These are phyloP conservation scores for Mastomys natalensis DNA, from an alignment of 2,113 vertebrate genomes.

Conservation along the genomic window DNA sequence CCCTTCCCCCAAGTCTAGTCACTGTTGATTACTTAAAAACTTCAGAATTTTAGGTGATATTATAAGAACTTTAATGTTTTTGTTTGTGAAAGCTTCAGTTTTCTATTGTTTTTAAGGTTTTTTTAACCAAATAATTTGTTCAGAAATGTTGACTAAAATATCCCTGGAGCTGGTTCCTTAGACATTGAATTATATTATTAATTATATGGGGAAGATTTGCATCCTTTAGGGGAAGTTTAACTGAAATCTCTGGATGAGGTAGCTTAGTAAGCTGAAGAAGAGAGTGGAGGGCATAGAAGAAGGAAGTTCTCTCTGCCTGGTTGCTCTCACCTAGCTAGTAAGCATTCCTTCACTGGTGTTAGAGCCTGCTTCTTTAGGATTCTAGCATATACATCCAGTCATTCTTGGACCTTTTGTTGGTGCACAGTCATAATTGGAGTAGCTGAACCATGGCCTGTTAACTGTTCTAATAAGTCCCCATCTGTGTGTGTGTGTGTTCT, in stretches of 20 bases:
- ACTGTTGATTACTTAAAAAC: neutral
- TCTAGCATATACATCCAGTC: neutral
- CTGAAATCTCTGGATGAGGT: neutral
- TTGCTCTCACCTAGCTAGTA: neutral
- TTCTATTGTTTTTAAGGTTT: neutral
- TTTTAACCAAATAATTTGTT: neutral
- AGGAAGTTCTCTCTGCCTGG: neutral
- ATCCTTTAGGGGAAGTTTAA: neutral
- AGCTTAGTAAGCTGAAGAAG: neutral
- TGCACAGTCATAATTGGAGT: neutral
- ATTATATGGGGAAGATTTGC: neutral
- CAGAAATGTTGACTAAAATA: neutral
- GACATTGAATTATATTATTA: conserved; percentile 10
- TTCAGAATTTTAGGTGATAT: neutral
- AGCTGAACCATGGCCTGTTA: neutral
- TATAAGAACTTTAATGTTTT: neutral
- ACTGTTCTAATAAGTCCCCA: neutral
- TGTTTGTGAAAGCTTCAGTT: neutral
- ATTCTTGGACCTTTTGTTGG: neutral
- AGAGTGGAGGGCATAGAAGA: neutral
- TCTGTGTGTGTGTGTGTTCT: neutral
- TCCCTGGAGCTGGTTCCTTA: neutral
- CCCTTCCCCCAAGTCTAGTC: neutral
- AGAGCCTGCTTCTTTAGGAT: neutral
- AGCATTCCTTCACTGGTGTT: neutral